These are phyloP conservation scores for Pristionchus entomophagus DNA, from an alignment of 2,888 invertebrate species.

Conservation along the genomic window DNA sequence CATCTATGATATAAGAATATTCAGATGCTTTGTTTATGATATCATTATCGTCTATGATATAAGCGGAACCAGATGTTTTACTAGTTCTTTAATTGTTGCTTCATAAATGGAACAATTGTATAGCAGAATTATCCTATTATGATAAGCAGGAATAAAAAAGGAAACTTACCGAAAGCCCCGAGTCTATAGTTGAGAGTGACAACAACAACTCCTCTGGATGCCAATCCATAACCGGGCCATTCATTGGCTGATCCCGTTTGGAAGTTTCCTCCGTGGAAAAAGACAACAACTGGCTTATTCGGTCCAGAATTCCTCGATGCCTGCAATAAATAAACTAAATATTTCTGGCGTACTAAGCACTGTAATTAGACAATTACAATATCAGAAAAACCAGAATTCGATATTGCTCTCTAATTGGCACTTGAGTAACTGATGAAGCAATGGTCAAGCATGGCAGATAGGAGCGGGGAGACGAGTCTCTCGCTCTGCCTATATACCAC, in stretches of 20 bases:
- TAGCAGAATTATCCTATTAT: too few relatives aligned
- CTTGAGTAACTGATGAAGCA: neutral
- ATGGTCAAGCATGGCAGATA: constrained; percentile 7
- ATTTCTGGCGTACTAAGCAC: constrained; percentile 8
- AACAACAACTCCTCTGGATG: constrained; percentile 79
- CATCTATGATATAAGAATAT: too few relatives aligned
- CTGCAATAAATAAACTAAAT: too few relatives aligned
- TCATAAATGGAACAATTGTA: too few relatives aligned
- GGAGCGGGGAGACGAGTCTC: too few relatives aligned
- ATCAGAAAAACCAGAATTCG: neutral
- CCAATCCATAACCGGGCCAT: constrained; percentile 79
- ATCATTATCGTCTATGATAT: too few relatives aligned
- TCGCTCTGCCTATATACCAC: too few relatives aligned
- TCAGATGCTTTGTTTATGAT: too few relatives aligned
- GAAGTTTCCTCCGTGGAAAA: constrained; percentile 80
- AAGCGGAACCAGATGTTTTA: neutral
- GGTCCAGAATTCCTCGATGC: constrained; percentile 61
- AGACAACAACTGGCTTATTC: constrained; percentile 79
- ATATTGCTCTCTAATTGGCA: constrained; percentile 9
- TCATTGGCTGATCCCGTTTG: constrained; percentile 78
- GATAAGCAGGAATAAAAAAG: neutral
- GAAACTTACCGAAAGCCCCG: constrained; percentile 78
- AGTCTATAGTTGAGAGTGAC: constrained; percentile 80
- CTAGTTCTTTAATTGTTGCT: too few relatives aligned
- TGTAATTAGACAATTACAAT: neutral